Evolutionary conservation across 2,113 vertebrate genomes (phyloP), one percentile per base, ranked within the genome.

Genomic region (Prionailurus bengalensis): DNA sequence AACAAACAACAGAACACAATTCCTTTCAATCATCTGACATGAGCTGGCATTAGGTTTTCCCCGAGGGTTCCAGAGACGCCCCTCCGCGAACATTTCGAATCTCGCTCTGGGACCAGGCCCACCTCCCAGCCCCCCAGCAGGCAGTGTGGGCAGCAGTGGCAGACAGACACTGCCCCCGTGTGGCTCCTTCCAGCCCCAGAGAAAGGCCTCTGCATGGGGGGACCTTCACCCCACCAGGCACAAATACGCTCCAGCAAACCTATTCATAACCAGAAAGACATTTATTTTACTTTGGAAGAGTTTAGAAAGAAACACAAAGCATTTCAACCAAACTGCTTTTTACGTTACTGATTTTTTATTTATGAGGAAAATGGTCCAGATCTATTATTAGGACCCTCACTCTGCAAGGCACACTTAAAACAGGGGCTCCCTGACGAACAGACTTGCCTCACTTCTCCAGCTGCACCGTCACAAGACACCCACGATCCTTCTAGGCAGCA

Each of bases 1-100:
- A 48, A 65, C 55, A 68, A 71, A 1, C 71, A 61, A 4, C 19
- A 86, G 58, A 31, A 45, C 33, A 33, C 7, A 23, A 39, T 36
- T 85, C 16, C 27, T 86, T 65, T 36, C 23, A 10, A 7, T 23
- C 17, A 7, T 17, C 74, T 17, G 17, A 12, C 33, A 33, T 4
- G 65, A 27, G 73, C 42, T 36, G 51, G 4, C 63, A 3, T 5
- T 19, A 6, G 29, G n/a, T 17, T 29, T n/a, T 25, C 39, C 84
- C 15, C 0, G 1, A 17, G 1, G 29, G 39, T 4, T 36, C 51
- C 15, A 31, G 0, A 13, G 74, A 13, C 1, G 0, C 51, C 42
- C 9, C 55, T 74, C 68, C 9, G 25, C 4, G 0, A 10, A 27
- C 4, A 17, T 42, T 23, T 23, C 13, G 19, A 25, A 16, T 13